Evolutionary conservation across 2,888 invertebrate genomes (phyloP).

Genomic region (Pachydiplax longipennis): DNA sequence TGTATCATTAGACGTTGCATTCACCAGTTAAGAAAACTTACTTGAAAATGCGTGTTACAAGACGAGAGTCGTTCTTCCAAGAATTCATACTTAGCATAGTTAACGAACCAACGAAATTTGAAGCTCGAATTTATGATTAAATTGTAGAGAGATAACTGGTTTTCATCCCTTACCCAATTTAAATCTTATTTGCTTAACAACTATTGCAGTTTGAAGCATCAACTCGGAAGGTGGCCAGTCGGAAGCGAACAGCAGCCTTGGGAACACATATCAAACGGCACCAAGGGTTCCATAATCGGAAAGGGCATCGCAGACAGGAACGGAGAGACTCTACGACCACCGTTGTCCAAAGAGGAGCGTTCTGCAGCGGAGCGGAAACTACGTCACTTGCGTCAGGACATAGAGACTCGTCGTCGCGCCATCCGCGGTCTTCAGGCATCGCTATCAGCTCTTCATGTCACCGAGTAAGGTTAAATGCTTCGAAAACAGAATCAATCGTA

Average conservation of each 20-base stretch:
- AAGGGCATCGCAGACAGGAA: background rate
- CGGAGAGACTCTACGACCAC: slow-evolving; percentile 51
- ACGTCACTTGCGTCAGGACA: slow-evolving; percentile 69
- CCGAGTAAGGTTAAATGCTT: slow-evolving; percentile 71
- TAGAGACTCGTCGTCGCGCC: slow-evolving; percentile 78
- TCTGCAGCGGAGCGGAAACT: slow-evolving; percentile 69
- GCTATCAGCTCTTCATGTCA: slow-evolving; percentile 83
- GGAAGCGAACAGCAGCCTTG: background rate
- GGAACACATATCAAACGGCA: background rate
- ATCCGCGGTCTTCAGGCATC: slow-evolving; percentile 83
- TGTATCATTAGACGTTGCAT: too few species aligned
- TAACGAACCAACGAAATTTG: too few species aligned
- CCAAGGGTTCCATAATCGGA: background rate
- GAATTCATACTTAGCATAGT: too few species aligned
- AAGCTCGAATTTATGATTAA: too few species aligned
- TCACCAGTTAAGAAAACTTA: too few species aligned
- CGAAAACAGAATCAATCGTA: background rate
- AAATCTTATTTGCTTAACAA: background rate
- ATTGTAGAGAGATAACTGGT: too few species aligned
- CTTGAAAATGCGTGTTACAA: too few species aligned
- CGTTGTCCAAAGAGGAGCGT: slow-evolving; percentile 65
- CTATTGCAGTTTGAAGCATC: slow-evolving; percentile 67
- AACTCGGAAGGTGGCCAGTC: slow-evolving; percentile 67
- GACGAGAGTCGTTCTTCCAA: too few species aligned
- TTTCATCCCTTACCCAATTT: too few species aligned